Evolutionary conservation across 2,113 vertebrate species (phyloP), one percentile per base, ranked within the genome.

Genomic region (Halcyon senegalensis): DNA sequence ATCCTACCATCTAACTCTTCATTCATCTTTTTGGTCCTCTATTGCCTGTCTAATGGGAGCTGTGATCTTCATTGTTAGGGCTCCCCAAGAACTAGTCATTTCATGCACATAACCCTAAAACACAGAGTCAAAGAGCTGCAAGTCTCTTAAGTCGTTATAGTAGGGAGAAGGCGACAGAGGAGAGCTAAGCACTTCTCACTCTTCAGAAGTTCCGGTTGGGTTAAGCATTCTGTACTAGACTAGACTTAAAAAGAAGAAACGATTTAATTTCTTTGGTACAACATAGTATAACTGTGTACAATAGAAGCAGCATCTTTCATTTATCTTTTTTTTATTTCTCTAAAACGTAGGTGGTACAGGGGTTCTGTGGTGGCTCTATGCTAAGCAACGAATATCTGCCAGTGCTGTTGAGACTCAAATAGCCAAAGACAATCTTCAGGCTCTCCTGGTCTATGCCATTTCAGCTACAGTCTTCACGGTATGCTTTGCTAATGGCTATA

Each of bases 281-380:
- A 35, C 13, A 27, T 56, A 51, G 13, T 69, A 30, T 55, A 50
- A 23, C 27, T 30, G 25, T 12, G 10, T 90, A 44, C 53, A 37
- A 19, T 27, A 91, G 48, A 59, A 67, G 31, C 62, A 39, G 4
- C 19, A 31, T 74, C 12, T 43, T 59, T 59, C 4, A 48, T 43
- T 84, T 79, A 56, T 24, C 24, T 7, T n/a, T 46, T 46, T 73
- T 55, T 67, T 33, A 28, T 76, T 68, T 62, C 75, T 60, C 60
- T 73, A 69, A 90, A 91, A 78, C 37, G 39, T 21, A 99, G 99
- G 98, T 96, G 99, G 99, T 76, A 99, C 99, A 53, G 98, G 99
- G 78, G 98, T 99, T 28, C 98, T 99, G 11, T 99, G 99, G 99
- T 99, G 99, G 99, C 97, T 99, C 5, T 99, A 99, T 91, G 98